Evolutionary conservation across 1,140 invertebrate genomes (phyloP).

Genomic region (Mizuhopecten yessoensis): DNA sequence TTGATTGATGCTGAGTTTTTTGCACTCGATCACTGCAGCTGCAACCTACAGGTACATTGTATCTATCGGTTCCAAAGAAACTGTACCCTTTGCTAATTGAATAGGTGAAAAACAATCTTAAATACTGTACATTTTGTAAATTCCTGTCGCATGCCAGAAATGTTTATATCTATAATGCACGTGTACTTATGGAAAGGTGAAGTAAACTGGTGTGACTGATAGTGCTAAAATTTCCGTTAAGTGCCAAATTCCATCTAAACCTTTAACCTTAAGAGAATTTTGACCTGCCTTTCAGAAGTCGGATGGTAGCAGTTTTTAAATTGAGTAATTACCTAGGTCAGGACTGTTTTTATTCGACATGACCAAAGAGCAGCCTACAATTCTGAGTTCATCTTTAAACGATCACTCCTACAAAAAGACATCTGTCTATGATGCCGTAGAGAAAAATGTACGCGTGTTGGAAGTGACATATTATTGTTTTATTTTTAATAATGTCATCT

Average conservation of each 20-base stretch:
- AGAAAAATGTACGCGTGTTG: too few relatives aligned
- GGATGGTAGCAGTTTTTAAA: not conserved
- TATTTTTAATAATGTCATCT: too few relatives aligned
- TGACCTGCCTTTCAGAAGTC: not conserved
- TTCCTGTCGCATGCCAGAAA: not conserved
- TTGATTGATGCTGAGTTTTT: not conserved
- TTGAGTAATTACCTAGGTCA: too few relatives aligned
- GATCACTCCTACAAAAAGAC: too few relatives aligned
- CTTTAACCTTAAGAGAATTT: not conserved
- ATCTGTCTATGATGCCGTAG: too few relatives aligned
- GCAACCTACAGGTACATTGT: not conserved
- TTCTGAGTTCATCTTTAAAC: too few relatives aligned
- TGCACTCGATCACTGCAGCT: constrained; percentile 31
- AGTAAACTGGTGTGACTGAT: not conserved
- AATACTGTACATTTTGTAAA: constrained; percentile 12
- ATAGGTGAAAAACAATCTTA: not conserved
- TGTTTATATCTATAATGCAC: not conserved
- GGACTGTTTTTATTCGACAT: too few relatives aligned
- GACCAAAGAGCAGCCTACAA: too few relatives aligned
- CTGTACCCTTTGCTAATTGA: constrained; percentile 5
- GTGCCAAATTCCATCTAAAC: not conserved
- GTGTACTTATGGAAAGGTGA: not conserved
- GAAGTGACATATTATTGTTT: too few relatives aligned
- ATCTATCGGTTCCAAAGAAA: not conserved
- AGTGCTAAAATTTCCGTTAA: not conserved